Base-by-base conservation (phyloP, 2,888 invertebrate genomes). In the Tachystola acroxantha region DNA sequence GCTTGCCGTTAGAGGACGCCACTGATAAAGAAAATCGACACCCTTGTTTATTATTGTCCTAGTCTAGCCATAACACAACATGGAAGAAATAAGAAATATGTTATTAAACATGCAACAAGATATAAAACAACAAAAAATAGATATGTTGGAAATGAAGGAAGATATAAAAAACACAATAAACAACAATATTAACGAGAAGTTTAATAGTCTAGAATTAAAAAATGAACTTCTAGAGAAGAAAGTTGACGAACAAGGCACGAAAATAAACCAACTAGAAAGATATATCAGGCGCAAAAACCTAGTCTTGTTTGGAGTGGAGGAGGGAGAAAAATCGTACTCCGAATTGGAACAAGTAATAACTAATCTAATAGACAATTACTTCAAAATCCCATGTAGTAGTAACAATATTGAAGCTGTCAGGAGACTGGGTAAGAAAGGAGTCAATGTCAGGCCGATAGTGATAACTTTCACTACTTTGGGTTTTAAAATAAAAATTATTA, bases 91-190 rank as follows among this genome's bases (percentile, higher is more conserved):
- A n/a, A n/a, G n/a, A n/a, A n/a, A n/a, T n/a, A n/a, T n/a, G n/a
- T n/a, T n/a, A n/a, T n/a, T n/a, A n/a, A n/a, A n/a, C 20, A 20
- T 20, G 9, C 20, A 20, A 6, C 19, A 43, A 27, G 42, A 44
- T 9, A 33, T 46, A 10, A 42, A 32, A 34, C 42, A 44, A 25
- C 35, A 44, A 28, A 43, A 48, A 39, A 32, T 24, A n/a, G 42
- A 47, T 9, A 47, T 47, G 45, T 3, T 32, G 26, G 42, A 40
- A 22, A 44, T 47, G 36, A 47, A 47, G 16, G 39, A 47, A 10
- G 44, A 44, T 20, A 47, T 47, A 31, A 20, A 7, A 20, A 20
- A 2, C 2, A 20, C 6, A 20, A 9, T 20, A 5, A 20, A 20
- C 6, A 9, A 2, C 9, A 20, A 20, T 20, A 20, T 20, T 7